A percentile compares a stretch with the other conserved stretches of the same genome.
Conservation (phyloP, 2,113 vertebrate species). For the Strigops habroptila region DNA sequence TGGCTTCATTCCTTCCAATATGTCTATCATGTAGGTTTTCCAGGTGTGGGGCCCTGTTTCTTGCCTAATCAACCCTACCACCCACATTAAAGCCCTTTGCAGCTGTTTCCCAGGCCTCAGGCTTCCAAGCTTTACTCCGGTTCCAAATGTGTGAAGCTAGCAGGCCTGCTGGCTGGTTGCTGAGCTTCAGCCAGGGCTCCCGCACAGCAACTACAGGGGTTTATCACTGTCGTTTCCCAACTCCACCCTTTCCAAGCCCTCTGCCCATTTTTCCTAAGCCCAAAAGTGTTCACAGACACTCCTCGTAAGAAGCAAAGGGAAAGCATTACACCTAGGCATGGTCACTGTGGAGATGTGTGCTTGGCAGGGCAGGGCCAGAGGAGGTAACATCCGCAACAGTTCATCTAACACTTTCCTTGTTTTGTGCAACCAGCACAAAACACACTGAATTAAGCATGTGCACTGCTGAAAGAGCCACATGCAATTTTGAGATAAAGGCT, state of each 20-base stretch:
- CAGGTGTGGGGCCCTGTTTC: background rate
- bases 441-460: fast-evolving
- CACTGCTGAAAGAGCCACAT: fast-evolving
- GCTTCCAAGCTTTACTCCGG: background rate
- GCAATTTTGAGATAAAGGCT: background rate
- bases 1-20: background rate
- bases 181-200: background rate
- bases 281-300: background rate
- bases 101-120: background rate
- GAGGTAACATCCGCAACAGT: background rate
- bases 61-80: background rate
- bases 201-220: background rate
- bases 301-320: background rate
- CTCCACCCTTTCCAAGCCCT: background rate
- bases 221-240: background rate
- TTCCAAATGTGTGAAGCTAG: fast-evolving
- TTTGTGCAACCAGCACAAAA: background rate
- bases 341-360: background rate
- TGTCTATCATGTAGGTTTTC: background rate
- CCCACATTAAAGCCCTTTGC: background rate
- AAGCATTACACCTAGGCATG: background rate
- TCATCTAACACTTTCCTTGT: background rate
- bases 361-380: background rate
- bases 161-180: background rate
- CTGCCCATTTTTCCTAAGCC: background rate